Base-by-base conservation (phyloP, 2,797 vertebrate species). In the Benthosema pterotum region DNA sequence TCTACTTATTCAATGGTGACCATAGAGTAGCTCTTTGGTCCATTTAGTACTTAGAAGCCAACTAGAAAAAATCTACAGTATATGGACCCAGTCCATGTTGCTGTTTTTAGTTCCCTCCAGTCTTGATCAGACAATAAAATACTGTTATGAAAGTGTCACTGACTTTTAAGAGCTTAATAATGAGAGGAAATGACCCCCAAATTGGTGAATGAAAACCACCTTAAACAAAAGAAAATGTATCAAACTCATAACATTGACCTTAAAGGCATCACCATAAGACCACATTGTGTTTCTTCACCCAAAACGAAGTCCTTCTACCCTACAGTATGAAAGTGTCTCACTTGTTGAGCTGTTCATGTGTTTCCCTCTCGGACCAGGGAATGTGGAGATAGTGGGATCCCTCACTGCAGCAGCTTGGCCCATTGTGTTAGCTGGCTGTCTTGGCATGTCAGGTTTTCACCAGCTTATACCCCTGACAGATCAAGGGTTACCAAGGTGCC, bases 401-500 rank as follows among this genome's bases (percentile, higher is more conserved):
- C 4, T 52, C 38, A 65, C 19, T 18, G 57, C 18, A 15, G 61
- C 63, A 68, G 58, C 66, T 67, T 73, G 61, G 68, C 67, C 79
- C 78, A 79, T 80, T 87, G 84, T 87, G 69, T 74, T 46, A 49
- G 67, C 73, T 69, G 63, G 68, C 78, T 69, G 69, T 70, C 74
- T 78, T 64, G 69, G 72, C 77, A 67, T 70, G 72, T 85, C 68
- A 79, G 51, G 62, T 74, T 57, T 67, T 65, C 78, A 38, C 57
- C 60, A 77, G 77, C 67, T 73, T 75, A 78, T 71, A 83, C 79
- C 79, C 84, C 71, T 80, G 72, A 87, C 65, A 86, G 82, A 88
- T 89, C 84, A 88, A 84, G 81, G 84, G 83, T 87, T 86, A 82
- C 85, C 72, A 79, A 79, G 78, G 83, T 83, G 75, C 79, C 60